Conservation (phyloP, 2,113 vertebrate species). For the Chionomys nivalis region DNA sequence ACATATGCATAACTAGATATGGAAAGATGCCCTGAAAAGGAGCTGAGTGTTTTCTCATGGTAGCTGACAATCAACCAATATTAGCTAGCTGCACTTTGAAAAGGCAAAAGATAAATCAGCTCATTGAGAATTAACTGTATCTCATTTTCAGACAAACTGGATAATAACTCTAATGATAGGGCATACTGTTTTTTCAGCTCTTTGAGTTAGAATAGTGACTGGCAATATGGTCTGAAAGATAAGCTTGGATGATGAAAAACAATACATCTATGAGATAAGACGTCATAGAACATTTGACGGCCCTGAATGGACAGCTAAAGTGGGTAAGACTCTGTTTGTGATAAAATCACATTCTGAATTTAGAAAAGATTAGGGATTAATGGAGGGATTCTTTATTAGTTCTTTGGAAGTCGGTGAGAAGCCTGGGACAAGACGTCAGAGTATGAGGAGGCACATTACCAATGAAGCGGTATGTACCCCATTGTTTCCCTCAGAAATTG, state of each 20-base stretch:
- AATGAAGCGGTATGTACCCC: not conserved
- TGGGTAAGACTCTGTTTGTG: not conserved
- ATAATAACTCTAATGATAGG: not conserved
- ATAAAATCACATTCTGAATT: not conserved
- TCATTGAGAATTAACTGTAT: not conserved
- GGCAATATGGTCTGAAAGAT: not conserved
- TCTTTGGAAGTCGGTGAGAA: not conserved
- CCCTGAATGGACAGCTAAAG: not conserved
- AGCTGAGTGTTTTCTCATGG: too few relatives aligned
- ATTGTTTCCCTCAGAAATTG: not conserved
- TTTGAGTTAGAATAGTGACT: not conserved
- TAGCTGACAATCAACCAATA: not conserved
- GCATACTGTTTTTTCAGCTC: not conserved
- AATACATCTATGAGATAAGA: not conserved
- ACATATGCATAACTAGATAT: not conserved
- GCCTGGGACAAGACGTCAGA: not conserved
- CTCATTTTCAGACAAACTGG: not conserved
- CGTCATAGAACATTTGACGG: not conserved
- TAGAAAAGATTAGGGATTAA: not conserved
- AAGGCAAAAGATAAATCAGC: not conserved
- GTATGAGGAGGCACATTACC: not conserved
- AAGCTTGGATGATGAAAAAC: not conserved
- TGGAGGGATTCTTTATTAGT: not conserved
- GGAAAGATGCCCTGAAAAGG: not conserved
- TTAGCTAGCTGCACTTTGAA: not conserved